A percentile compares a stretch with the other conserved stretches of the same genome.
These are phyloP conservation scores for Phocides pigmalion DNA, from an alignment of 1,140 invertebrate species.

Conservation along the genomic window DNA sequence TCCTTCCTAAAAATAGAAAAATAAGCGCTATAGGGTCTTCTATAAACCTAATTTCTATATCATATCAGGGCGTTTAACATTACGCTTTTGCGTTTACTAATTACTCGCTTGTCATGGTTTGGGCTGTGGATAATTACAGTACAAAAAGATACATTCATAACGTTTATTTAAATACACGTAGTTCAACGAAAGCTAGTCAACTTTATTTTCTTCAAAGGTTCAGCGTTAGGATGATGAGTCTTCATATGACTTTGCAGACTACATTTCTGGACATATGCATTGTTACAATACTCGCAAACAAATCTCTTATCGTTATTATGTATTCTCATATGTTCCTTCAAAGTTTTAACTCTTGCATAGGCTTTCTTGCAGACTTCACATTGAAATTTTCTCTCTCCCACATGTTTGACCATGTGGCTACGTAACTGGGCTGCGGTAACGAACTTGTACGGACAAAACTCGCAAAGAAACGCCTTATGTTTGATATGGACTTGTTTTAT, in stretches of 20 bases:
- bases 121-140: not conserved
- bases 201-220: conserved; percentile 45
- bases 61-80: not conserved
- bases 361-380: conserved; percentile 81
- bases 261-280: conserved; percentile 80
- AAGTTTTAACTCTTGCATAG: conserved; percentile 77
- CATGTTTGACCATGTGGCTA: conserved; percentile 70
- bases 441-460: conserved; percentile 69
- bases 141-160: conserved; percentile 3
- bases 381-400: conserved; percentile 60
- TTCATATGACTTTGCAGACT: conserved; percentile 73
- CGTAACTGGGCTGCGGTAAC: conserved; percentile 62
- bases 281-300: conserved; percentile 82
- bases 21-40: conserved; percentile 67
- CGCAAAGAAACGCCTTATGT: conserved; percentile 69
- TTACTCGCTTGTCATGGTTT: not conserved
- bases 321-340: conserved; percentile 82
- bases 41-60: conserved; percentile 25
- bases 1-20: conserved; percentile 81
- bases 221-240: conserved; percentile 65
- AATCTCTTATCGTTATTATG: conserved; percentile 76
- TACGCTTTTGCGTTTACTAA: not conserved
- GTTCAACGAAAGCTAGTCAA: conserved; percentile 9
- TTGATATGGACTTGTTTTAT: conserved; percentile 72
- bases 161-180: not conserved